phyloP scores from a whole-genome alignment of 2,888 invertebrate species.

The Limnephilus marmoratus region DNA sequence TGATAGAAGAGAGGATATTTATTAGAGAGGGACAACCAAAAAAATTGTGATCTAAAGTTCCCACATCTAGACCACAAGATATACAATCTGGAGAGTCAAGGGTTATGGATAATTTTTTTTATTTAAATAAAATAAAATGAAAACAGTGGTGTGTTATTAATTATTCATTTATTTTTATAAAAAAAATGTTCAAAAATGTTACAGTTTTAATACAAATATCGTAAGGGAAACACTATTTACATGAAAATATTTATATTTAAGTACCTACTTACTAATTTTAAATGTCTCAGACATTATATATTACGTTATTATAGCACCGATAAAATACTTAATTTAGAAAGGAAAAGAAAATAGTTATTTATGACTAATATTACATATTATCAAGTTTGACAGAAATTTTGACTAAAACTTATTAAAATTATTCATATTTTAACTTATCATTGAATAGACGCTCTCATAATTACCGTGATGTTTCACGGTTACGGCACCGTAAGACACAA shows the following conservation, averaged over 20 bases:
- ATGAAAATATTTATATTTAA: constrained; percentile 21
- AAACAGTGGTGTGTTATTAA: constrained; percentile 30
- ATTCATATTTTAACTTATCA: not conserved
- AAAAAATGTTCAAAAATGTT: constrained; percentile 35
- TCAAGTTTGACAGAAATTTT: not conserved
- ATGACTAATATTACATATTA: not conserved
- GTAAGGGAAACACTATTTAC: constrained; percentile 18
- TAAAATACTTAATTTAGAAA: constrained; percentile 9
- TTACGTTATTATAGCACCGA: not conserved
- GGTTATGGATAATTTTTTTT: not conserved
- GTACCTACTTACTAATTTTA: not conserved
- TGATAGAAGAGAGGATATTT: too few species aligned
- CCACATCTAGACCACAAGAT: too few species aligned
- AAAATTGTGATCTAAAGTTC: too few species aligned
- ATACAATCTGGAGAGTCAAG: too few species aligned
- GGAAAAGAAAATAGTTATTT: not conserved
- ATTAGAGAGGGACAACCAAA: too few species aligned
- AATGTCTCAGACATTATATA: constrained; percentile 3
- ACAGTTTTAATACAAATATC: constrained; percentile 34
- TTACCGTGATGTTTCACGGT: too few species aligned
- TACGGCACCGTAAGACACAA: too few species aligned
- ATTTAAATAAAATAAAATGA: not conserved
- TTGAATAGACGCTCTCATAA: not conserved
- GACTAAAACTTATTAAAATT: not conserved
- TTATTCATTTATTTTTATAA: constrained; percentile 43